Evolutionary conservation across 2,113 vertebrate species (phyloP).

Genomic region (Stegostoma tigrinum): DNA sequence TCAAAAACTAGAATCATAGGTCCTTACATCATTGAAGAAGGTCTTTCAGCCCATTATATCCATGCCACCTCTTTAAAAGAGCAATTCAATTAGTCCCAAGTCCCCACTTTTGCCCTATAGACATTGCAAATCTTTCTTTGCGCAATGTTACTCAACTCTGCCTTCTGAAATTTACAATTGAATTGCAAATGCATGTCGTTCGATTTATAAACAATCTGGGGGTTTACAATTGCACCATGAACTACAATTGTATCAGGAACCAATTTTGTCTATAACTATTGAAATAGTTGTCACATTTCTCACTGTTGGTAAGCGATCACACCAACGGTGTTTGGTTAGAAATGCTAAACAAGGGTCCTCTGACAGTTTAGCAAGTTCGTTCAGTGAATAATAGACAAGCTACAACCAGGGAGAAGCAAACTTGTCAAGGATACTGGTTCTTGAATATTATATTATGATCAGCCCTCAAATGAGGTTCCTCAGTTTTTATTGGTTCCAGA

Average conservation of each 20-base stretch:
- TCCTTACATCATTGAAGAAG: not conserved
- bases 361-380: conserved; percentile 6
- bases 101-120: not conserved
- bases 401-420: not conserved
- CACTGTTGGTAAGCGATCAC: not conserved
- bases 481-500: too few species aligned
- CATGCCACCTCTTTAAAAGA: not conserved
- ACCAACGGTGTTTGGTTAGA: not conserved
- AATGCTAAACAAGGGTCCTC: not conserved
- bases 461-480: too few species aligned
- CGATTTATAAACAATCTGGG: not conserved
- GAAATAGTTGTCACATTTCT: not conserved
- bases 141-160: not conserved
- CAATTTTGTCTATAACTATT: not conserved
- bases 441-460: not conserved
- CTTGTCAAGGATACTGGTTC: not conserved
- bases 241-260: not conserved
- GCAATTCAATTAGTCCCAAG: not conserved
- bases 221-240: not conserved
- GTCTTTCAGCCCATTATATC: not conserved
- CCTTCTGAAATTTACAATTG: not conserved
- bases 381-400: not conserved
- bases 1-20: not conserved
- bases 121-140: not conserved
- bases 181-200: not conserved